Percentiles rank a stretch among this genome's conserved stretches.
phyloP scores from a whole-genome alignment of 23 tunicate genomes.

The Halocynthia roretzi region DNA sequence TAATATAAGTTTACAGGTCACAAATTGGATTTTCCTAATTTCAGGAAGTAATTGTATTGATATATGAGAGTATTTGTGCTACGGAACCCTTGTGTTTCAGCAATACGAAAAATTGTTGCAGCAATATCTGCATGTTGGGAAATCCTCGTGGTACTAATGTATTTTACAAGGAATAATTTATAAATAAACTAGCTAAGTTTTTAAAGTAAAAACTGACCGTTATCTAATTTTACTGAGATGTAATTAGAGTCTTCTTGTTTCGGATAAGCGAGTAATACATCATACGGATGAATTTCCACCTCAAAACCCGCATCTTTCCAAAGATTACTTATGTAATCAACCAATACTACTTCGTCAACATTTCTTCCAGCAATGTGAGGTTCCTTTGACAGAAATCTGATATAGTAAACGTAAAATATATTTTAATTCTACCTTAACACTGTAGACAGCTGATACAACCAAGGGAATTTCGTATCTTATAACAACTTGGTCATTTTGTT shows the following conservation, averaged over 20 bases:
- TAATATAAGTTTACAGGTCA: not conserved
- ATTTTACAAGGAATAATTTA: not conserved
- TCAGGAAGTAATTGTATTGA: too few species aligned
- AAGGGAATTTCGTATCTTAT: not conserved
- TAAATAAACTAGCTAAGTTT: not conserved
- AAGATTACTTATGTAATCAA: constrained; percentile 30
- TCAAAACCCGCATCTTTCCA: constrained; percentile 52
- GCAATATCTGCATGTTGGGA: not conserved
- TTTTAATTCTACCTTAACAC: not conserved
- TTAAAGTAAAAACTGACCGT: constrained; percentile 7
- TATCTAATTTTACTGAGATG: constrained; percentile 26
- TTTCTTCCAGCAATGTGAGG: constrained; percentile 82
- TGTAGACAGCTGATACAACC: not conserved
- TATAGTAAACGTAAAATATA: not conserved
- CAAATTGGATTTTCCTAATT: too few species aligned
- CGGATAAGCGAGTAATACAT: constrained; percentile 77
- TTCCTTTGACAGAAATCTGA: constrained; percentile 32
- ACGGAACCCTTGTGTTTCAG: not conserved
- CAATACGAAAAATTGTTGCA: not conserved
- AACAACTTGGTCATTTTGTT: not conserved
- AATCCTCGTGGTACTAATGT: not conserved
- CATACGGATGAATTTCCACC: constrained; percentile 37
- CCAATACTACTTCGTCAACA: constrained; percentile 48
- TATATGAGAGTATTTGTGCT: too few species aligned
- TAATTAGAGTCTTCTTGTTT: constrained; percentile 51